Evolutionary conservation across 2,797 vertebrate genomes (phyloP), one percentile per base, ranked within the genome.

Genomic region (Myotis pilosus): DNA sequence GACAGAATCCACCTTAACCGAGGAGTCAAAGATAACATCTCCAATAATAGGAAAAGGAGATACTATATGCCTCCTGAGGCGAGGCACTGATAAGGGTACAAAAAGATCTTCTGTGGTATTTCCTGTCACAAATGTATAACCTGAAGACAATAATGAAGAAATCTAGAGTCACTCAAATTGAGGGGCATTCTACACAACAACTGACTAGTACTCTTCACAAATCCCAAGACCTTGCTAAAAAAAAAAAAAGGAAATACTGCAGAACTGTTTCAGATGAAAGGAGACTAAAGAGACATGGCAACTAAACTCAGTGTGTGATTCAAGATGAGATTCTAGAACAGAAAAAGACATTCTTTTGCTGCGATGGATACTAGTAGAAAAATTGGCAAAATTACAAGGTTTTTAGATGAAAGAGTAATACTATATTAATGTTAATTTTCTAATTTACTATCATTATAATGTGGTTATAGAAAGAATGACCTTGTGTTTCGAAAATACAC

Each of bases 251-350:
- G 23, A 57, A 75, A 87, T 36, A 87, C 16, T 47, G 2, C n/a
- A 74, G 55, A 89, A 60, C 8, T 60, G 17, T 47, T 94, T 89
- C 76, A 91, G 44, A 87, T 87, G 30, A 68, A 85, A 92, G 17
- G 22, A 87, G 19, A 51, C 44, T 76, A 64, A 55, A 91, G 60
- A 78, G 38, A 64, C 30, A 33, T 22, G 22, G 47, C 60, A 69
- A 68, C 8, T 55, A 88, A 72, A 89, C 17, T 16, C 47, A 68
- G 33, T 47, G 2, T 68, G 9, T 80, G 25, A 51, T 51, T 88
- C 44, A 79, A 94, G 38, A 94, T 10, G 51, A 30, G 23, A 72
- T 90, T 20, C 20, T 49, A 94, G 36, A 25, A 41, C 36, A 91
- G 17, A 66, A 33, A 91, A 74, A 79, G 33, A 19, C 0, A 72